Evolutionary conservation across 2,797 vertebrate species (phyloP).

Genomic region (Lepidocolaptes lacrymiger): DNA sequence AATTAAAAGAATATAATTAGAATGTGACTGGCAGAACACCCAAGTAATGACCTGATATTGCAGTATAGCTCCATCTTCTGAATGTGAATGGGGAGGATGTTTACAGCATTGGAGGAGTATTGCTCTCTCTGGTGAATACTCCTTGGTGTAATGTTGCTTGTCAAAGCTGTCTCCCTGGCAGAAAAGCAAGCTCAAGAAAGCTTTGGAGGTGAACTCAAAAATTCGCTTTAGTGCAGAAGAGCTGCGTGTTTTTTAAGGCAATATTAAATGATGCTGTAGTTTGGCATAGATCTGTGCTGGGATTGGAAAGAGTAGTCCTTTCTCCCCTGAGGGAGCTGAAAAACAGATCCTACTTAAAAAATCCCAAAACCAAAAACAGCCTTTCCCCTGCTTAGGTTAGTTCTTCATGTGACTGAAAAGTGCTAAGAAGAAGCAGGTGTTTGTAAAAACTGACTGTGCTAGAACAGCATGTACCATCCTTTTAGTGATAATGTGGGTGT

Average conservation of each 20-base stretch:
- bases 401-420: not conserved
- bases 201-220: not conserved
- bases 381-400: not conserved
- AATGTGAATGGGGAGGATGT: not conserved
- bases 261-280: not conserved
- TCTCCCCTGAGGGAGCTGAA: not conserved
- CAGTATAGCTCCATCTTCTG: not conserved
- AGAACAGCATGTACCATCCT: not conserved
- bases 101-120: not conserved
- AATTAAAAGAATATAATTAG: not conserved
- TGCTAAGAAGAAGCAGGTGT: not conserved
- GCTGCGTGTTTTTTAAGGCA: not conserved
- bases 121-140: not conserved
- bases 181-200: not conserved
- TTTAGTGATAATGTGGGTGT: not conserved
- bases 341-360: not conserved
- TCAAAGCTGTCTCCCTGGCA: not conserved
- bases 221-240: not conserved
- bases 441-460: not conserved
- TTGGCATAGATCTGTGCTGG: not conserved
- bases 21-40: not conserved
- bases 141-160: not conserved
- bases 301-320: not conserved
- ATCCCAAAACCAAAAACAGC: not conserved
- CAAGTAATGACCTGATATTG: not conserved